These are phyloP conservation scores for Lycaon pictus DNA, from an alignment of 2,113 vertebrate genomes.

Conservation along the genomic window DNA sequence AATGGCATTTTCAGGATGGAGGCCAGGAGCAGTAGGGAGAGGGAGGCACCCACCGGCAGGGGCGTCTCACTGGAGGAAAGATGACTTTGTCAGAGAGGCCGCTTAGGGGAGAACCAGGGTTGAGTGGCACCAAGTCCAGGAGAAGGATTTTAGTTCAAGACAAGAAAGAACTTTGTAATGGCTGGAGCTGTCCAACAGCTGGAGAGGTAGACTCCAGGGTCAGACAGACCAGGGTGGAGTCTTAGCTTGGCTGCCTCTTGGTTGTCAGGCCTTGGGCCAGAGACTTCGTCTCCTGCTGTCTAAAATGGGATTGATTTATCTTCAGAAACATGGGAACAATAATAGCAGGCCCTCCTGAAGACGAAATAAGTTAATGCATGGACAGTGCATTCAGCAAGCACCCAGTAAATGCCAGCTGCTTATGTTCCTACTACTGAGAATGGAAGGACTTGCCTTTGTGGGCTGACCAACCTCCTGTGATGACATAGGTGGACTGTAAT, in stretches of 20 bases:
- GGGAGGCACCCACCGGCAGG: too few species aligned
- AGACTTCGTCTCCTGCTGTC: background rate
- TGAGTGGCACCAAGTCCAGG: background rate
- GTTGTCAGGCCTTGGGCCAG: background rate
- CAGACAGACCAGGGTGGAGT: background rate
- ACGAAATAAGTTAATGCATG: background rate
- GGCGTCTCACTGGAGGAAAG: background rate
- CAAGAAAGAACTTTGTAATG: background rate
- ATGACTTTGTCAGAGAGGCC: background rate
- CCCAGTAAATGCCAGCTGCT: too few species aligned
- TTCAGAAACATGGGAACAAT: background rate
- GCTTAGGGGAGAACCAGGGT: background rate
- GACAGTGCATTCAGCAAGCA: background rate
- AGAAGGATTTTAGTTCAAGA: background rate
- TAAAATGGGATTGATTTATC: background rate
- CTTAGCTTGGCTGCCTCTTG: background rate
- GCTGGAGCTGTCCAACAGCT: background rate
- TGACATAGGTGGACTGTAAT: background rate
- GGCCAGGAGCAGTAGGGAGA: background rate
- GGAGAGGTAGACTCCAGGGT: accelerated
- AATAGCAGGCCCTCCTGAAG: background rate
- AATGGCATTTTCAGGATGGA: background rate
- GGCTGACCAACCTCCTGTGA: background rate
- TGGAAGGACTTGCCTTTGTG: background rate
- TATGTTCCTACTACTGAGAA: accelerated